Evolutionary conservation across 2,113 vertebrate genomes (phyloP), one percentile per base, ranked within the genome.

Genomic region (Garra rufa): DNA sequence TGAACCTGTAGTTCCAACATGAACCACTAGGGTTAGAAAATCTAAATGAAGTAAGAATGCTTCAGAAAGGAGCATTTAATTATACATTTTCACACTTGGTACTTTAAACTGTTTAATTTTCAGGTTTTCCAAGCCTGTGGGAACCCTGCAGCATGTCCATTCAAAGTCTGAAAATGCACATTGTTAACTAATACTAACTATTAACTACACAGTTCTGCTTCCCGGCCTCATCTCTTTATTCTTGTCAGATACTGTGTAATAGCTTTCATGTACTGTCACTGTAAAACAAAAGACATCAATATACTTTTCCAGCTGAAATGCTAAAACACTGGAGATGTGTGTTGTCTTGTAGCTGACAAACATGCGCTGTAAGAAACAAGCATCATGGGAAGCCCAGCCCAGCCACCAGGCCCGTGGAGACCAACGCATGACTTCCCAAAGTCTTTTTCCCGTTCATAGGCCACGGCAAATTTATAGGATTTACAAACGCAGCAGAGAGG

Each of bases 391-490:
- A 63, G 57, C 76, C 76, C 38, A 24, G 15, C 38, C 38, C 38
- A 63, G 43, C 34, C 63, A 43, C n/a, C 59, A 48, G 26, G 14
- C 50, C 65, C 10, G 21, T 67, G 4, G 83, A 77, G 43, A 81
- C 38, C 65, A 76, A 80, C 28, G 69, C 84, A 69, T 83, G 76
- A 80, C 84, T 88, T 85, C 74, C 76, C 85, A 83, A 85, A 86
- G 71, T 81, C 85, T 82, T 88, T 86, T 86, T 88, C 77, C 85
- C 70, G 59, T 87, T 85, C 84, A 86, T 50, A 80, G 86, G 75
- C 57, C 84, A 81, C 34, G 48, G 28, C 38, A 84, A 84, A 83
- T 86, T 76, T 87, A 84, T 87, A 73, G 81, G 84, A 82, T 87
- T 83, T 86, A 89, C 80, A 88, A 85, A 85, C 48, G 67, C 52